A percentile compares a stretch with the other conserved stretches of the same genome.
Conservation (phyloP, 2,113 vertebrate species). For the Prietella phreatophila region DNA sequence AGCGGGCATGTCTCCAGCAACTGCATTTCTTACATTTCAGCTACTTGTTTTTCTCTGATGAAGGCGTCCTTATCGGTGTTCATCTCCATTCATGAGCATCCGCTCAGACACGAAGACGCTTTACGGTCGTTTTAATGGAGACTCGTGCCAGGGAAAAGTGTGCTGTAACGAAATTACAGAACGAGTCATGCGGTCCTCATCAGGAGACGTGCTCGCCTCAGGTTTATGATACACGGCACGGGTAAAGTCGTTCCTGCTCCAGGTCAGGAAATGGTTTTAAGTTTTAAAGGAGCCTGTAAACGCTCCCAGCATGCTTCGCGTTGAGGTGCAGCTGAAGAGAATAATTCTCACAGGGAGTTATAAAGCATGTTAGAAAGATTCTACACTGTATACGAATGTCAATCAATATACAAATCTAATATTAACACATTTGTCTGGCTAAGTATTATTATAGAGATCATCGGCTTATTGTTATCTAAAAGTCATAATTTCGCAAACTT, state of each 20-base stretch:
- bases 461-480: too few relatives aligned
- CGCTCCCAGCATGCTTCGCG: slow-evolving; percentile 35
- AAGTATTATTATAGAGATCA: background rate
- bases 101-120: slow-evolving; percentile 14
- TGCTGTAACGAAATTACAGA: background rate
- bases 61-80: background rate
- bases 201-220: background rate
- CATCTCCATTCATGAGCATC: slow-evolving; percentile 7
- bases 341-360: background rate
- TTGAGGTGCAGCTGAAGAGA: background rate
- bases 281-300: slow-evolving; percentile 39
- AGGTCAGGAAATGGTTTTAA: slow-evolving; percentile 22
- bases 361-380: background rate
- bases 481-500: background rate
- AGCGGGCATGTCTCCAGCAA: slow-evolving; percentile 18
- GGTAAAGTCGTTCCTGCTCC: background rate
- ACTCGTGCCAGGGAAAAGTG: background rate
- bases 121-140: background rate
- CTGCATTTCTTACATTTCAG: background rate
- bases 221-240: background rate
- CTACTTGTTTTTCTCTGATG: background rate
- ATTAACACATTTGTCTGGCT: background rate
- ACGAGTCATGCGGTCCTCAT: background rate
- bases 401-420: too few relatives aligned
- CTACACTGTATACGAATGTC: too few relatives aligned